Evolutionary conservation across 1,140 invertebrate species (phyloP).

Genomic region (Bursaphelenchus mucronatus): DNA sequence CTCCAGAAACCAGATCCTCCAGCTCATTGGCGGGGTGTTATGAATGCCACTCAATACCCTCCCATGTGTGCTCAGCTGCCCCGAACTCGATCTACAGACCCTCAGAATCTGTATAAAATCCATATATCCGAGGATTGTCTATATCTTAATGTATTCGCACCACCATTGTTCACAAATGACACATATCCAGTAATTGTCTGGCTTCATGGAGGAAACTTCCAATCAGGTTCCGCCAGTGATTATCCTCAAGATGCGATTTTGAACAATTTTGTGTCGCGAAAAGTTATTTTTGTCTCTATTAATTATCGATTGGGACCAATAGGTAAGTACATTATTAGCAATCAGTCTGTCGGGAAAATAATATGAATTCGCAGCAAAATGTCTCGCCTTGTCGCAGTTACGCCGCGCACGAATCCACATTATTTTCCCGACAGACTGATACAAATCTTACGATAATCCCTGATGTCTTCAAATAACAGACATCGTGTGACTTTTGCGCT

Average conservation of each 20-base stretch:
- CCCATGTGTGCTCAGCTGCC: constrained; percentile 66
- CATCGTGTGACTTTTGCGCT: too few relatives aligned
- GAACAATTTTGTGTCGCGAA: constrained; percentile 71
- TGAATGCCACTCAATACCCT: constrained; percentile 71
- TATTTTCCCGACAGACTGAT: too few relatives aligned
- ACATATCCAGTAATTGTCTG: constrained; percentile 60
- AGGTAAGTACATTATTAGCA: constrained; percentile 72
- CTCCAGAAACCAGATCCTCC: constrained; percentile 70
- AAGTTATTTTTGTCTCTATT: constrained; percentile 88
- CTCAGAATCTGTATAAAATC: constrained; percentile 52
- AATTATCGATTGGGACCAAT: constrained; percentile 93
- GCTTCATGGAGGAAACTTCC: constrained; percentile 59
- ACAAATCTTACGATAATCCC: background rate
- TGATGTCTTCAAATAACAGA: background rate
- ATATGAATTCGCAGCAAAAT: too few relatives aligned
- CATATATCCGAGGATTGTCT: constrained; percentile 77
- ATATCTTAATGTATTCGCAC: constrained; percentile 91
- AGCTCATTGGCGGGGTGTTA: constrained; percentile 71
- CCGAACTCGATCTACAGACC: constrained; percentile 48
- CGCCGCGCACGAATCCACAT: too few relatives aligned
- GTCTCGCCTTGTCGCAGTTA: too few relatives aligned
- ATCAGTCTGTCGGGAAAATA: too few relatives aligned
- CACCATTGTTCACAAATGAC: constrained; percentile 68
- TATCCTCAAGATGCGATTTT: constrained; percentile 59
- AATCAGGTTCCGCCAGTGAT: constrained; percentile 50